A percentile compares a stretch with the other conserved stretches of the same genome.
These are phyloP conservation scores for Microctenopoma lineatum DNA, from an alignment of 2,797 vertebrate genomes.

Conservation along the genomic window DNA sequence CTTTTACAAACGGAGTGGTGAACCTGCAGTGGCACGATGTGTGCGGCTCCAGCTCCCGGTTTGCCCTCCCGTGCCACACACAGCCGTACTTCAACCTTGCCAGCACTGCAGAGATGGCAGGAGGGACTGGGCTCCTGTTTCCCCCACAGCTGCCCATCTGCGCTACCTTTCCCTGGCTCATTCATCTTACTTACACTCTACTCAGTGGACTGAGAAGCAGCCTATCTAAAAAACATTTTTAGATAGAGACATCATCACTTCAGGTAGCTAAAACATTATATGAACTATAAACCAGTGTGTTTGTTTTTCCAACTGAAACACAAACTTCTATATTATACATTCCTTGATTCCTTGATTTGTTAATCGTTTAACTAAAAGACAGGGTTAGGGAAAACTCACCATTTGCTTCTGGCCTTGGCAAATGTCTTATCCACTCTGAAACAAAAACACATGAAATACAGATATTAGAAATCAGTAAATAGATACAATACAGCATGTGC, in stretches of 20 bases:
- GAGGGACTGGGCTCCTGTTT: constrained; percentile 22
- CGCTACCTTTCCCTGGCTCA: constrained; percentile 50
- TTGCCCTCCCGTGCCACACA: constrained; percentile 56
- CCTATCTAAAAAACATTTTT: too few species aligned
- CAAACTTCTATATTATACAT: neutral
- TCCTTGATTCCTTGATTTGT: neutral
- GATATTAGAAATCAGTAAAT: neutral
- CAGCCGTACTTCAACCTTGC: constrained; percentile 52
- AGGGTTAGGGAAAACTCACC: constrained; percentile 72
- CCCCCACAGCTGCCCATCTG: constrained; percentile 52
- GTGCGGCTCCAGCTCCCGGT: constrained; percentile 53
- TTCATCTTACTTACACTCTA: constrained; percentile 55
- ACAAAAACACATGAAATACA: constrained; percentile 39
- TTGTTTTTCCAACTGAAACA: neutral
- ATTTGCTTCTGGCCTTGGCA: constrained; percentile 81
- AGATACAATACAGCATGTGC: neutral
- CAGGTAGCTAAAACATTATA: neutral
- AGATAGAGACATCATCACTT: neutral
- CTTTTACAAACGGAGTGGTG: constrained; percentile 41
- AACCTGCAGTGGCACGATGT: constrained; percentile 62
- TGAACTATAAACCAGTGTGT: neutral
- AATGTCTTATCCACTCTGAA: constrained; percentile 86
- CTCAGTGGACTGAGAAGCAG: neutral
- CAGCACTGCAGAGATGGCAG: constrained; percentile 71
- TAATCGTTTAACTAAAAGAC: neutral